Evolutionary conservation across 2,797 vertebrate genomes (phyloP).

Genomic region (Gallinago nigripennis): DNA sequence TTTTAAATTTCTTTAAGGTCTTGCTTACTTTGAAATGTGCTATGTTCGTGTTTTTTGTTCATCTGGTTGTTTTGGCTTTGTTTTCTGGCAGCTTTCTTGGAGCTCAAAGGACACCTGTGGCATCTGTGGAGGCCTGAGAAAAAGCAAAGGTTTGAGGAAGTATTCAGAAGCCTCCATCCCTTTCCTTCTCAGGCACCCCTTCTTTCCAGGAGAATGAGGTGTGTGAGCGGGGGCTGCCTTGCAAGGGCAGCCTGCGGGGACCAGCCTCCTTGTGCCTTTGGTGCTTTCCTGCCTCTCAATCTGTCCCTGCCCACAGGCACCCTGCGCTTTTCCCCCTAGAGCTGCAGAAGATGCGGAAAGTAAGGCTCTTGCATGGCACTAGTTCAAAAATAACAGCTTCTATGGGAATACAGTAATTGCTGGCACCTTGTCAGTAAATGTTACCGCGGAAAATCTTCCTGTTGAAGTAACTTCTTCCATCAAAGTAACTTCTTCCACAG

Average conservation of each 20-base stretch:
- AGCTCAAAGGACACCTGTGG: background rate
- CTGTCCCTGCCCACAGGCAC: background rate
- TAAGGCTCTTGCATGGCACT: background rate
- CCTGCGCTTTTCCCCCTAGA: background rate
- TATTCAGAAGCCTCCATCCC: background rate
- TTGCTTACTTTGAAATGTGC: fast-evolving
- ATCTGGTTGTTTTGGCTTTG: background rate
- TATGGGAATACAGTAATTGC: background rate
- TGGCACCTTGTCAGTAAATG: background rate
- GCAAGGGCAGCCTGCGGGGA: background rate
- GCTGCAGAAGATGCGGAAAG: background rate
- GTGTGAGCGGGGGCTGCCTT: background rate
- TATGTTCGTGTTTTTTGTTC: background rate
- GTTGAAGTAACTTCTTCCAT: background rate
- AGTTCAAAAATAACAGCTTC: background rate
- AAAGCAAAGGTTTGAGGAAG: background rate
- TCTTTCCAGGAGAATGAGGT: fast-evolving
- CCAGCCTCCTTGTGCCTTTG: background rate
- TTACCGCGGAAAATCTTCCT: background rate
- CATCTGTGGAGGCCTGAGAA: background rate
- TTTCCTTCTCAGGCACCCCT: background rate
- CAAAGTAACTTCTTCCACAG: background rate
- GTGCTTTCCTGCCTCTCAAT: fast-evolving
- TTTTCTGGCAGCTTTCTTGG: background rate
- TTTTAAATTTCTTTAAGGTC: background rate